These are phyloP conservation scores for Schizopygopsis malacanthus DNA, from an alignment of 2,797 vertebrate species.

Conservation along the genomic window DNA sequence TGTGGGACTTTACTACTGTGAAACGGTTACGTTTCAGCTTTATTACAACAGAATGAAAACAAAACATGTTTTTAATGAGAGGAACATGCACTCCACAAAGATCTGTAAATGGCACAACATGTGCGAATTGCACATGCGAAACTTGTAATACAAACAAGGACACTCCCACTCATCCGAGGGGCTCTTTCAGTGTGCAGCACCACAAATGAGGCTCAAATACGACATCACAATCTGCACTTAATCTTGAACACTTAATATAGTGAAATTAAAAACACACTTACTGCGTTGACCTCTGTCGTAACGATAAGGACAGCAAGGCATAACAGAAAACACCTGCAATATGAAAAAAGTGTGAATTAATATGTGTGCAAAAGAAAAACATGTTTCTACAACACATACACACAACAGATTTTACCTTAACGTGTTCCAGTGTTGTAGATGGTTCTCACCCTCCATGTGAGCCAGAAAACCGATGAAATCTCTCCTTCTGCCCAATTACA, in stretches of 20 bases:
- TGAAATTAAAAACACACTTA: constrained; percentile 68
- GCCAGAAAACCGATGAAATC: constrained; percentile 68
- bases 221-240: neutral
- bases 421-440: constrained; percentile 56
- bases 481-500: constrained; percentile 40
- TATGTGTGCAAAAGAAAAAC: neutral
- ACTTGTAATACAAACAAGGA: constrained; percentile 4
- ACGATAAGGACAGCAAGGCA: constrained; percentile 70
- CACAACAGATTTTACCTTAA: constrained; percentile 44
- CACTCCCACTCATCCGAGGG: constrained; percentile 22
- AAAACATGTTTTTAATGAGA: neutral
- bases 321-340: constrained; percentile 75
- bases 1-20: constrained; percentile 15
- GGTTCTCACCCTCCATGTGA: constrained; percentile 72
- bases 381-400: neutral
- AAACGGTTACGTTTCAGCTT: constrained; percentile 32
- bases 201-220: neutral
- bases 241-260: neutral
- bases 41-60: constrained; percentile 16
- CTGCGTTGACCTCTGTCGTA: constrained; percentile 70
- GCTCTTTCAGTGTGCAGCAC: neutral
- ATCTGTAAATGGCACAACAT: neutral
- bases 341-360: neutral
- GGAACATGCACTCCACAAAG: neutral
- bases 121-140: neutral